Base-by-base conservation (phyloP, 2,113 vertebrate species). In the Clupea harengus region DNA sequence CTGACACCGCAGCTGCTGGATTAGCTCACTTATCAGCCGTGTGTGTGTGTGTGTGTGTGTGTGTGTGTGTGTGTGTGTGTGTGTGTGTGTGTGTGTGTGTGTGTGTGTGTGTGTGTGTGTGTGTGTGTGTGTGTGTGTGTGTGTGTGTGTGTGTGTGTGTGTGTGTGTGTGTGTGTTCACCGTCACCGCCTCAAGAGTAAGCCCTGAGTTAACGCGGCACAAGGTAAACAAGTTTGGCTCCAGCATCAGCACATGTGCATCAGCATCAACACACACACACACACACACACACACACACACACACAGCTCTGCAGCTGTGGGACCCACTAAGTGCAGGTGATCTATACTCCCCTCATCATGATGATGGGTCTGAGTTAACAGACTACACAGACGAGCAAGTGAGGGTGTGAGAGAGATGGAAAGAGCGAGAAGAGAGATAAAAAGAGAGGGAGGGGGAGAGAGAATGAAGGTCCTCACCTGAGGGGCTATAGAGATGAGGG, bases 51-150 rank as follows among this genome's bases (percentile, higher is more conserved):
- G 46, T 84, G 72, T 90, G n/a, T 52, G 78, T 64, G 83, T 82
- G 60, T 80, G 45, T 85, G 18, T 80, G 45, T n/a, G 3, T 64
- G 11, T 60, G 67, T 11, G 64, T n/a, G 64, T n/a, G 67, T 54
- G 20, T 3, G 15, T 18, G 10, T 83, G 64, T n/a, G 67, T 54
- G 20, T 3, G 15, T 18, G 10, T 83, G 81, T 54, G 22, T 72
- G 85, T 82, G 46, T 84, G 72, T 90, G n/a, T 52, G 78, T 64
- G 83, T 82, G 60, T 80, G 45, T 85, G 18, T 80, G 45, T n/a
- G 3, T 64, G 11, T 60, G 67, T 11, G 64, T n/a, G 9, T 52
- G 60, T 52, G 45, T 82, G 81, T 54, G 22, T 72, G 85, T 82
- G 46, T 84, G 72, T 90, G n/a, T 52, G 78, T 64, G 83, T 82